Evolutionary conservation across 2,113 vertebrate species (phyloP).

Genomic region (Engystomops pustulosus): DNA sequence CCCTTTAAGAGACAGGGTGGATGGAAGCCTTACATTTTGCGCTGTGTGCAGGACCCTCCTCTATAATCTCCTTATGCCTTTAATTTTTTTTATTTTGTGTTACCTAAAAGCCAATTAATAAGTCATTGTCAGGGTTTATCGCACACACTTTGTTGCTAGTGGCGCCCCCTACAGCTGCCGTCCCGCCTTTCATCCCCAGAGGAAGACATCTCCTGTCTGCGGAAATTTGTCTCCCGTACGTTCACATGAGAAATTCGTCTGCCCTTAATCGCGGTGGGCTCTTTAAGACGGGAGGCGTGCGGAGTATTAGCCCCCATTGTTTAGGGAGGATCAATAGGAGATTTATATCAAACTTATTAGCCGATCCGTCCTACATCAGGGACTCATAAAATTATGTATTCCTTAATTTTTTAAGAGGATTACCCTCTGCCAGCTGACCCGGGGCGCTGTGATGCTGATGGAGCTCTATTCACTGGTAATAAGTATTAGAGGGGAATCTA

Average conservation of each 20-base stretch:
- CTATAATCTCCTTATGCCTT: too few species aligned
- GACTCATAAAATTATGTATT: constrained; percentile 65
- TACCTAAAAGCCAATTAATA: too few species aligned
- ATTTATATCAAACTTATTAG: constrained; percentile 39
- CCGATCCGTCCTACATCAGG: constrained; percentile 16
- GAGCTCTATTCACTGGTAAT: constrained; percentile 79
- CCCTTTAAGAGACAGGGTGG: too few species aligned
- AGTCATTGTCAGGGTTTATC: neutral
- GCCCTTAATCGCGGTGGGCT: constrained; percentile 21
- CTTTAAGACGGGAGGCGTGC: neutral
- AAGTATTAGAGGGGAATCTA: constrained; percentile 76
- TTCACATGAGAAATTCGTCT: constrained; percentile 10
- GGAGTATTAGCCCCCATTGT: neutral
- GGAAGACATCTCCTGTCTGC: constrained; percentile 8
- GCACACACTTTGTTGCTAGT: too few species aligned
- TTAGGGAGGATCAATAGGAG: constrained; percentile 17
- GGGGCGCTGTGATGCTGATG: constrained; percentile 75
- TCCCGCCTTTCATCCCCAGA: neutral
- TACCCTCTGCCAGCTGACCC: constrained; percentile 61
- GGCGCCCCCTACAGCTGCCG: neutral
- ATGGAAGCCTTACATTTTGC: too few species aligned
- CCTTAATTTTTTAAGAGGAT: constrained; percentile 69
- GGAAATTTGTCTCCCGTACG: neutral
- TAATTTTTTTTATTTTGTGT: too few species aligned
- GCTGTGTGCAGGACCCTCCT: too few species aligned